Base-by-base conservation (phyloP, 2,113 vertebrate species). In the Xiphophorus couchianus region DNA sequence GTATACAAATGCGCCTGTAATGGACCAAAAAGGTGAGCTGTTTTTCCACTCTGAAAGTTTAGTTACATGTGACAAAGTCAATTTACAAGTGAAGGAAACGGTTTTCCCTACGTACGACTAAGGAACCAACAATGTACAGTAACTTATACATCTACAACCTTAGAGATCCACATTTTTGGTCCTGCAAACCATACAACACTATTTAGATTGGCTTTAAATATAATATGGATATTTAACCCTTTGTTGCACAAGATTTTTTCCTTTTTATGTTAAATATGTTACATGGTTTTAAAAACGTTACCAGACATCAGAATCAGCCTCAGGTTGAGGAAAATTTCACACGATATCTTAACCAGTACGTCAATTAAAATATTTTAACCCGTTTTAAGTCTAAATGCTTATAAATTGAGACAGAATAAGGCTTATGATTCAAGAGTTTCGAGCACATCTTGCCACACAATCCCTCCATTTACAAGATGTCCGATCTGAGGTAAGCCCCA, bases 111-210 rank as follows among this genome's bases (percentile, higher is more conserved):
- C 70, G 62, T 72, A 66, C 27, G 30, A 69, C 22, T 71, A 13
- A 72, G n/a, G 28, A 63, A 85, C 39, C 61, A 74, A 66, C 11
- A 35, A 75, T 73, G 66, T 12, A 80, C 63, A 62, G 67, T 35
- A 73, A 69, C 25, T 12, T 44, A 71, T 68, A 81, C 58, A 83
- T 74, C 61, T 19, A 67, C 67, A 84, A 31, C 58, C 17, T 71
- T 84, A 71, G 35, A 69, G 62, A 77, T 35, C 70, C 51, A 28
- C 15, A 61, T 87, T 89, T 88, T 92, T 92, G 92, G 91, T 91
- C 88, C 89, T 88, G 78, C 77, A 77, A 88, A 66, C 69, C 42
- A 54, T 81, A 83, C 54, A 86, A 82, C 72, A 76, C 33, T 44
- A 73, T 71, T 70, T 68, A 80, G 70, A 85, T 81, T 66, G 67